Evolutionary conservation across 2,113 vertebrate species (phyloP).

Genomic region (Herpetotheres cachinnans): DNA sequence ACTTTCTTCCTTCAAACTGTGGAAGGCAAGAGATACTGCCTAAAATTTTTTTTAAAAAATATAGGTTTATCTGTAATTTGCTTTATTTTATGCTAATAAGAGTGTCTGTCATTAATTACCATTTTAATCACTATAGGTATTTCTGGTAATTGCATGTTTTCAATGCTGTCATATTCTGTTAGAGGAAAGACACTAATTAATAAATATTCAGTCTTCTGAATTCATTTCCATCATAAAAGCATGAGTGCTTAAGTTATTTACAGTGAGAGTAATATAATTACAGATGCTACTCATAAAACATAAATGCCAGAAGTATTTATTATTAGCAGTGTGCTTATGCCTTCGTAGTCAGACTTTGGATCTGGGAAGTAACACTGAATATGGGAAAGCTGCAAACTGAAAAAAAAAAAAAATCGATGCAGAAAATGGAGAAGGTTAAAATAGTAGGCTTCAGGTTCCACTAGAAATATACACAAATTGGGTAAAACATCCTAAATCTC

Average conservation of each 20-base stretch:
- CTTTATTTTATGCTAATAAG: slow-evolving; percentile 58
- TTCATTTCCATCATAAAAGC: slow-evolving; percentile 68
- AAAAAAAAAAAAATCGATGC: neutral
- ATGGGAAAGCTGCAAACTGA: neutral
- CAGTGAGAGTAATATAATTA: slow-evolving; percentile 59
- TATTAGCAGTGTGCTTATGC: slow-evolving; percentile 14
- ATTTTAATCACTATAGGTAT: slow-evolving; percentile 68
- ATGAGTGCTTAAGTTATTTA: slow-evolving; percentile 60
- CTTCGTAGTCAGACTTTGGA: neutral
- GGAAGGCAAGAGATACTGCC: neutral
- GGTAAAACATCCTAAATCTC: neutral
- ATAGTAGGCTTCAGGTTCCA: neutral
- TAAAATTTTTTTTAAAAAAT: neutral
- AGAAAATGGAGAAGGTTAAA: neutral
- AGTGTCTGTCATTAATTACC: slow-evolving; percentile 54
- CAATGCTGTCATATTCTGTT: slow-evolving; percentile 44
- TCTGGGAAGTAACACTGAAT: neutral
- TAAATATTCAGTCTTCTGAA: slow-evolving; percentile 59
- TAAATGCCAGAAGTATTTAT: slow-evolving; percentile 55
- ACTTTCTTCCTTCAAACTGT: neutral
- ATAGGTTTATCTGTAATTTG: neutral
- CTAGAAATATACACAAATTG: neutral
- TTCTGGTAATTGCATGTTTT: slow-evolving; percentile 68
- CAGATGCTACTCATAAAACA: slow-evolving; percentile 36
- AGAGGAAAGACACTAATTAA: slow-evolving; percentile 54